Conservation (phyloP, 2,113 vertebrate genomes). For the Ptilorrhoa leucosticta region DNA sequence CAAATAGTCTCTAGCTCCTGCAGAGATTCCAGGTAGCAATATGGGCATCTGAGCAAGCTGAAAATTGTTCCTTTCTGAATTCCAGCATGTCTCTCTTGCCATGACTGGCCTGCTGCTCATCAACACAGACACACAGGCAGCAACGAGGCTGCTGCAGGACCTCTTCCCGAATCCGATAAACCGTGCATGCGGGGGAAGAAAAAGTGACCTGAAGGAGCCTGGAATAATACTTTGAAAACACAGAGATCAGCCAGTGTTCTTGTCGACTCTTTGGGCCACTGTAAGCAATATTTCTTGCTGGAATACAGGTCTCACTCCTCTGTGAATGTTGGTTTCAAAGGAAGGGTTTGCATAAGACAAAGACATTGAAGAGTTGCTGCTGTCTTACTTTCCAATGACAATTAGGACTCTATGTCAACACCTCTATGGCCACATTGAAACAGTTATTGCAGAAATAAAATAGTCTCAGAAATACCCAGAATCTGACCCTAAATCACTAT, state of each 20-base stretch:
- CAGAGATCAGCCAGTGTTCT: not conserved
- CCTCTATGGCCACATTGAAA: not conserved
- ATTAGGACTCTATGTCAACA: not conserved
- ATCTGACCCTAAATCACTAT: not conserved
- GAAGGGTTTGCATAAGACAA: not conserved
- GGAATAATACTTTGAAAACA: not conserved
- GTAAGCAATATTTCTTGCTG: not conserved
- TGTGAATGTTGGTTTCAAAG: not conserved
- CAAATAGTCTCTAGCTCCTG: not conserved
- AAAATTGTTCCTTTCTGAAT: conserved; percentile 30
- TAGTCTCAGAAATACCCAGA: not conserved
- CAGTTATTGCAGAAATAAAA: not conserved
- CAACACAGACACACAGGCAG: not conserved
- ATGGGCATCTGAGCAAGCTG: not conserved
- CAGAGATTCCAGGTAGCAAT: conserved; percentile 1
- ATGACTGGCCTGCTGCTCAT: not conserved
- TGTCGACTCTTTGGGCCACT: not conserved
- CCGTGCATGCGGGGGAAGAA: not conserved
- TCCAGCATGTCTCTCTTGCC: not conserved
- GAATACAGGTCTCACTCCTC: not conserved
- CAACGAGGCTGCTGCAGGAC: not conserved
- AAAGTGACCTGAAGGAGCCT: not conserved
- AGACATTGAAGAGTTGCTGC: not conserved
- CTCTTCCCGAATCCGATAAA: not conserved
- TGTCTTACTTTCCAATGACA: not conserved